Conservation (phyloP, 2,113 vertebrate genomes). For the Syngnathus scovelli region DNA sequence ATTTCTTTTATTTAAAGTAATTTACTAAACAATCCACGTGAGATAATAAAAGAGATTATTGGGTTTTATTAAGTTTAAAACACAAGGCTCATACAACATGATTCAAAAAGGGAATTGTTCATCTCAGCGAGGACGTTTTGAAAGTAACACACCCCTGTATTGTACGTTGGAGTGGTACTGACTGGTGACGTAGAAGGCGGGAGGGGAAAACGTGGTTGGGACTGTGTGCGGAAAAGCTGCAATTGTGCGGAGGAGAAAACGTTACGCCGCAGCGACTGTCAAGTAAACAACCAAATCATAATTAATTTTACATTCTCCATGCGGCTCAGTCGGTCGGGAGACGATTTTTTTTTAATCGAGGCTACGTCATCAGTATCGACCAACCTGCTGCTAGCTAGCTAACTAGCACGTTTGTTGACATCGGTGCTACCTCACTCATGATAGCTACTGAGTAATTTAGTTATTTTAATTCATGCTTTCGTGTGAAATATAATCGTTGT, state of each 20-base stretch:
- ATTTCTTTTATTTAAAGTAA: background rate
- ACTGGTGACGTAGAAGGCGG: constrained; percentile 55
- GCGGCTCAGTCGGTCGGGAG: background rate
- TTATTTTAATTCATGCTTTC: background rate
- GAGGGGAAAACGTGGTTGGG: constrained; percentile 58
- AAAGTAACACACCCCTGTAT: fast-evolving
- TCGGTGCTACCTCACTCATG: background rate
- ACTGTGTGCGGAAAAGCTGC: constrained; percentile 28
- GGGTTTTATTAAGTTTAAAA: background rate
- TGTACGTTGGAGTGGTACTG: constrained; percentile 37
- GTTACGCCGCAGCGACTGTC: background rate
- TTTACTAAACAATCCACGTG: background rate
- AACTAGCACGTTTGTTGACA: constrained; percentile 15
- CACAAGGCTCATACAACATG: background rate
- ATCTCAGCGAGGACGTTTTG: fast-evolving
- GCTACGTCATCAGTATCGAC: background rate
- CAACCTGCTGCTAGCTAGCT: constrained; percentile 13
- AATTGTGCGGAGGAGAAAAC: constrained; percentile 5
- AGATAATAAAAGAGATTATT: background rate
- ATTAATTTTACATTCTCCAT: fast-evolving
- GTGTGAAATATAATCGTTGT: background rate
- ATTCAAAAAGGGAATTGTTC: background rate
- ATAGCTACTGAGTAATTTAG: background rate
- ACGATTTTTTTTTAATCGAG: background rate
- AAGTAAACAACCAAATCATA: background rate